A percentile compares a stretch with the other conserved stretches of the same genome.
phyloP scores from a whole-genome alignment of 2,113 vertebrate genomes.

The Tenrec ecaudatus region DNA sequence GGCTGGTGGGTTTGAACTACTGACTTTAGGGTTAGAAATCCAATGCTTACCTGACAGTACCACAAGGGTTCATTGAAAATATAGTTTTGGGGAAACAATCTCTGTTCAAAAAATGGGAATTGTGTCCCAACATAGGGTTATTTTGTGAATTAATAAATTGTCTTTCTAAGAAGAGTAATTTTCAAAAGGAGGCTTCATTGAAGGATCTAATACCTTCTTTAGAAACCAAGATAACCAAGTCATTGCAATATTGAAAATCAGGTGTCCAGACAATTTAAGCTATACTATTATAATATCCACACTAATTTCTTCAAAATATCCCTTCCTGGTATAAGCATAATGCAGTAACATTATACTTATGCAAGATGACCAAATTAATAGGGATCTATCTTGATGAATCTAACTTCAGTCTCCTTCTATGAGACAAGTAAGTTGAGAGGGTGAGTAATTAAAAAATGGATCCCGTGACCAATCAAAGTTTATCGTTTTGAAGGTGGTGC shows the following conservation, averaged over 20 bases:
- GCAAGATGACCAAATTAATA: neutral
- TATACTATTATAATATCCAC: neutral
- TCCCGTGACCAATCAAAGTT: constrained; percentile 21
- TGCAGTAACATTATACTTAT: constrained; percentile 4
- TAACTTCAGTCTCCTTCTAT: neutral
- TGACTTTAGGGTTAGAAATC: no score
- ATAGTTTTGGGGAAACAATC: no score
- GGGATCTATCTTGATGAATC: neutral
- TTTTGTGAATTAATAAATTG: no score
- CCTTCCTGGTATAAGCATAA: neutral
- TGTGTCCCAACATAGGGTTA: no score
- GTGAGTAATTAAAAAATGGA: constrained; percentile 56
- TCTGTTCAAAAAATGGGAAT: no score
- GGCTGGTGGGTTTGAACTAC: no score
- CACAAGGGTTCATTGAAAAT: no score
- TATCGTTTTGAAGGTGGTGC: neutral
- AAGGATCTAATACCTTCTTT: no score
- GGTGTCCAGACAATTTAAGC: neutral
- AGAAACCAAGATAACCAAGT: no score
- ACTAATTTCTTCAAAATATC: neutral
- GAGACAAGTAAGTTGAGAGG: constrained; percentile 38
- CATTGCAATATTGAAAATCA: neutral
- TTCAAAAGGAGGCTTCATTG: no score
- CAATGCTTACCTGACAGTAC: no score
- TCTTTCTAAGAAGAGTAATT: no score